Evolutionary conservation across 2,797 vertebrate species (phyloP).

Genomic region (Poeciliopsis gracilis): DNA sequence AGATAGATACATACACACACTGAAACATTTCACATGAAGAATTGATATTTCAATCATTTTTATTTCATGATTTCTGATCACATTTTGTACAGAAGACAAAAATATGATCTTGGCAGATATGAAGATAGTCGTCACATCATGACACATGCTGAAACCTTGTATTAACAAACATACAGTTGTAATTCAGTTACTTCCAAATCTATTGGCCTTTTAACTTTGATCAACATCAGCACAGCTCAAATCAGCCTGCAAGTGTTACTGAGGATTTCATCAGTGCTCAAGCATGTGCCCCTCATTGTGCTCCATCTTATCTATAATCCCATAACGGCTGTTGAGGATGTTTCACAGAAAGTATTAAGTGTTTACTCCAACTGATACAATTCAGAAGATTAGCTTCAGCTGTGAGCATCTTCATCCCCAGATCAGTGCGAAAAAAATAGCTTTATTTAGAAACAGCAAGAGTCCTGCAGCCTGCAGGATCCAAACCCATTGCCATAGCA

Average conservation of each 20-base stretch:
- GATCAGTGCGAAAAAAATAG: slow-evolving; percentile 73
- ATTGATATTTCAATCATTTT: not conserved
- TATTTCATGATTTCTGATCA: slow-evolving; percentile 7
- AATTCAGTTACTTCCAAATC: not conserved
- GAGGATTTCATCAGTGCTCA: slow-evolving; percentile 13
- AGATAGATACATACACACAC: not conserved
- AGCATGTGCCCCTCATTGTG: slow-evolving; percentile 24
- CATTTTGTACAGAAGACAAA: not conserved
- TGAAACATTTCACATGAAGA: not conserved
- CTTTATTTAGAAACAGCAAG: slow-evolving; percentile 86
- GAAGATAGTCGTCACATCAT: not conserved
- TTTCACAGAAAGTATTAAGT: slow-evolving; percentile 39
- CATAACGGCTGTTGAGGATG: slow-evolving; percentile 47
- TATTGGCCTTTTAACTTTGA: slow-evolving; percentile 6
- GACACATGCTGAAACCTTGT: not conserved
- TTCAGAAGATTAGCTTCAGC: slow-evolving; percentile 70
- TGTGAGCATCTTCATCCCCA: slow-evolving; percentile 72
- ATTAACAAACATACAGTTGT: not conserved
- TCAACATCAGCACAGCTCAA: not conserved
- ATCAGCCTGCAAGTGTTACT: not conserved
- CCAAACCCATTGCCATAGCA: slow-evolving; percentile 82
- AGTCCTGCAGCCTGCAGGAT: slow-evolving; percentile 80
- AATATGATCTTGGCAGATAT: not conserved
- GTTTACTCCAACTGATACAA: slow-evolving; percentile 54
- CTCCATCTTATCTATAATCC: slow-evolving; percentile 39